Evolutionary conservation across 92 coral and sea anemone species (phyloP), one percentile per base, ranked within the genome.

Genomic region (Parazoanthus darwini): DNA sequence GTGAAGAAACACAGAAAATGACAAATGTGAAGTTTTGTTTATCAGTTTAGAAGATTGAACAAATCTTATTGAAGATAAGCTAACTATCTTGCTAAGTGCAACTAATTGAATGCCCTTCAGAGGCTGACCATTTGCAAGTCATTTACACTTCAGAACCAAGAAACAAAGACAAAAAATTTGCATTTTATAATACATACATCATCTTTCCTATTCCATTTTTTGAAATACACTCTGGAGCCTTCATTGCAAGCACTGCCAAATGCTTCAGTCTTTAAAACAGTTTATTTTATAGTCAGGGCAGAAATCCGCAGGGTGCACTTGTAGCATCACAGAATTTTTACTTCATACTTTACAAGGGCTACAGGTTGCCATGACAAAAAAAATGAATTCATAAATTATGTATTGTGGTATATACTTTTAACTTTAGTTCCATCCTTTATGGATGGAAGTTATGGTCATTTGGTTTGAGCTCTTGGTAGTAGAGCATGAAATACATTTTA

Each of bases 331-430:
- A 82, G 16, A 48, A 25, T 84, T 46, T 83, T 84, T 68, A 39
- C 75, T 71, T 84, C 87, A 84, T 84, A 84, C 66, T 71, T 70
- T 84, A 6, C 87, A 84, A 84, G 87, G 26, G 66, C 44, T 70
- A 23, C 66, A 46, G 87, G 87, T 84, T 84, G 68, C 87, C 87
- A 84, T 84, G 87, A 70, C 78, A 84, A 84, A 79, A 42, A 29
- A 33, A 20, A 43, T 8, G 35, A 44, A 67, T 71, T 82, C 59
- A 84, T 84, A 84, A 84, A 84, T 84, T 84, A 84, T 84, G 87
- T 29, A 84, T 83, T 71, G 87, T 23, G 67, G 35, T 82, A 54
- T 70, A 70, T 46, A 46, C 77, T 70, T 84, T 43, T 42, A 50
- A 36, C 66, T 6, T 15, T 26, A 25, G 37, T 70, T 80, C 37